phyloP scores from a whole-genome alignment of 1,140 invertebrate species.

The Drosophila bipectinata region DNA sequence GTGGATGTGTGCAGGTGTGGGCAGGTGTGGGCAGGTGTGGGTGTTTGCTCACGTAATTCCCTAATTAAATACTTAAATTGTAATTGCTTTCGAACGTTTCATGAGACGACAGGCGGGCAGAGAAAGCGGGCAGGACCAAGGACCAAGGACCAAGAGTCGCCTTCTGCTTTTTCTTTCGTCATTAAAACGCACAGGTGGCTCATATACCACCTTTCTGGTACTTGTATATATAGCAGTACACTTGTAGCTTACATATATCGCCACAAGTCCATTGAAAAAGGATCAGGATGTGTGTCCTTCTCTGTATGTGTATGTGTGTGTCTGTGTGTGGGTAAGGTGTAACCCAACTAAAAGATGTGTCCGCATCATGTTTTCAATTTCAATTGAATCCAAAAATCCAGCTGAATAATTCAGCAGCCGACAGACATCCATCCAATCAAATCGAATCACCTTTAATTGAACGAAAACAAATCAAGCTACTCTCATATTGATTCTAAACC shows the following conservation, averaged over 20 bases:
- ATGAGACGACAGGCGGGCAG: slow-evolving; percentile 15
- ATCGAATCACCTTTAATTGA: slow-evolving; percentile 43
- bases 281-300: slow-evolving; percentile 10
- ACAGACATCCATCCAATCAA: slow-evolving; percentile 19
- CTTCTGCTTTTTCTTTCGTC: slow-evolving; percentile 23
- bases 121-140: background rate
- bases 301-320: background rate
- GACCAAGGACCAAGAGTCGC: background rate
- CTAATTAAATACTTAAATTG: slow-evolving; percentile 83
- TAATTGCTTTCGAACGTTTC: slow-evolving; percentile 78
- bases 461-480: slow-evolving; percentile 42
- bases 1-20: background rate
- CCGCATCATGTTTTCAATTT: slow-evolving; percentile 28
- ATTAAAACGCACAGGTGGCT: slow-evolving; percentile 63
- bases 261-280: slow-evolving; percentile 33
- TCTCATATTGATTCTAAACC: slow-evolving; percentile 35
- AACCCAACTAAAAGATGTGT: slow-evolving; percentile 32
- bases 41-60: slow-evolving; percentile 81
- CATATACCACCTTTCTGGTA: slow-evolving; percentile 20
- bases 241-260: slow-evolving; percentile 12
- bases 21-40: slow-evolving; percentile 17
- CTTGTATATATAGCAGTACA: background rate
- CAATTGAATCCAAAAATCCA: slow-evolving; percentile 14
- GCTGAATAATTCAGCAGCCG: slow-evolving; percentile 38
- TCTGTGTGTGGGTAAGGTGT: background rate